Evolutionary conservation across 92 coral and sea anemone genomes (phyloP).

Genomic region (Desmophyllum pertusum): DNA sequence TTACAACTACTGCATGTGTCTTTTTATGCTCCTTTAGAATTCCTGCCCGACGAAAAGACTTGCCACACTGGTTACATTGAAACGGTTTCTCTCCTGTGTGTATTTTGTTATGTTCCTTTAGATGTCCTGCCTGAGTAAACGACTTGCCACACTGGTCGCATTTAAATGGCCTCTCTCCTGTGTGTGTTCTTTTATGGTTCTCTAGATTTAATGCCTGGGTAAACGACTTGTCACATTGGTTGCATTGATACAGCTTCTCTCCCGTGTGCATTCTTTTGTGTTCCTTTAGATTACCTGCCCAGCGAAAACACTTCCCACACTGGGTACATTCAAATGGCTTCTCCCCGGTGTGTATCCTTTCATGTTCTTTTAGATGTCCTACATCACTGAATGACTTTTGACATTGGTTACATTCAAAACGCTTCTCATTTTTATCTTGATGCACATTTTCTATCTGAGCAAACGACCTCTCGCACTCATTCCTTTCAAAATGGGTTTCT

Average conservation of each 20-base stretch:
- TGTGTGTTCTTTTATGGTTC: neutral
- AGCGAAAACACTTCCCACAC: conserved; percentile 77
- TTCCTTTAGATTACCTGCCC: conserved; percentile 61
- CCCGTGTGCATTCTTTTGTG: conserved; percentile 58
- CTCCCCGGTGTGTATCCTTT: conserved; percentile 32
- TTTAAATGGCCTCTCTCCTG: neutral
- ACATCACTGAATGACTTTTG: neutral
- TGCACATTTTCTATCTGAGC: neutral
- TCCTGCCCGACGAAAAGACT: neutral
- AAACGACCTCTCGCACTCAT: neutral
- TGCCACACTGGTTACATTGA: neutral
- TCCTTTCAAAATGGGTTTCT: neutral
- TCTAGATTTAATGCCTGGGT: neutral
- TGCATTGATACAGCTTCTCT: neutral
- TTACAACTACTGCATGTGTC: neutral
- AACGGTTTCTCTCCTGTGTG: neutral
- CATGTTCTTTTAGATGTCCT: neutral
- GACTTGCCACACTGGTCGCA: neutral
- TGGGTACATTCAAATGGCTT: conserved; percentile 72
- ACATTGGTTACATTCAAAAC: neutral
- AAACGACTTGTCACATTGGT: neutral
- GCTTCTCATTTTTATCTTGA: neutral
- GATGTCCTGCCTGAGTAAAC: neutral
- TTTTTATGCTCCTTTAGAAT: neutral
- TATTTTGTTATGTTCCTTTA: neutral